Base-by-base conservation (phyloP, 2,113 vertebrate genomes). In the Thalassarche chlororhynchos region DNA sequence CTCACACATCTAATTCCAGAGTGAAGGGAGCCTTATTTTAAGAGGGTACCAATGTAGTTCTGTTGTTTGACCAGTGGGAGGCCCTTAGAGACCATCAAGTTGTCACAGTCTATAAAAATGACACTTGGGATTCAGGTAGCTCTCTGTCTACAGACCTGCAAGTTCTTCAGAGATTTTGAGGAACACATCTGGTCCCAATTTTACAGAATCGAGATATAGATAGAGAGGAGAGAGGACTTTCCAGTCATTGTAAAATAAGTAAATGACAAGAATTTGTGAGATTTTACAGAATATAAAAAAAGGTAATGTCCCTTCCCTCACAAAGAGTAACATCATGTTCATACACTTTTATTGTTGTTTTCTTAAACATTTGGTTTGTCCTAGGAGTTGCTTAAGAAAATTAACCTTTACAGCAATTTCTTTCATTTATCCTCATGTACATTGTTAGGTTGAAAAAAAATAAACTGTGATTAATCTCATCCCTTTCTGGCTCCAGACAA, bases 11-110 rank as follows among this genome's bases (percentile, higher is more conserved):
- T 47, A 31, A 52, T 23, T 10, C 52, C 38, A 19, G 47, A 55
- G 31, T 0, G 5, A 78, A 86, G 10, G 8, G 7, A 83, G 17
- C 26, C 32, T 80, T 51, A 6, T 20, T 58, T 12, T 20, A 13
- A 47, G 31, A 57, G 17, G 15, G 4, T 52, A 26, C 17, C 24
- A 57, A 24, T 89, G 97, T 49, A 97, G 65, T 97, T 94, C 83
- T 85, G 46, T 17, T 25, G 34, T 89, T 95, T 91, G 77, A 57
- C 97, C 97, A 96, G 95, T 71, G 87, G 97, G 97, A 97, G 96
- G 96, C 97, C 90, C 95, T 89, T 95, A 89, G 83, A 95, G 86
- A 97, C 90, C 90, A 95, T 80, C 85, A 77, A 72, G 92, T 89
- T 89, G 40, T 75, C 84, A 74, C 14, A 52, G 23, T 21, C 26